Percentiles rank a stretch among this genome's conserved stretches.
Evolutionary conservation across 2,888 invertebrate genomes (phyloP).

Genomic region (Rotaria sp.): DNA sequence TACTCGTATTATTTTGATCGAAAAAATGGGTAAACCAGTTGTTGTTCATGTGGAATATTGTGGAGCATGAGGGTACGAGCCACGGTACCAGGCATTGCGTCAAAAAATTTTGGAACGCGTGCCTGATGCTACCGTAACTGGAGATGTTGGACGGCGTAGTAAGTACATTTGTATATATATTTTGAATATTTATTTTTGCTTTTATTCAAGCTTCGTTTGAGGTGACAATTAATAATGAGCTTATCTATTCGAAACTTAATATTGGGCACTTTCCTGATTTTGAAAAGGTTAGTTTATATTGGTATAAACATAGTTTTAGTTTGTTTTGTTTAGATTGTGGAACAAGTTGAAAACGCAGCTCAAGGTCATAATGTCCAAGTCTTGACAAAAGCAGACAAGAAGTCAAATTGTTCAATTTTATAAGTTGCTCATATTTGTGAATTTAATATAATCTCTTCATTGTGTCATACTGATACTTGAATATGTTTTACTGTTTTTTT

Average conservation of each 20-base stretch:
- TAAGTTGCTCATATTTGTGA: background rate
- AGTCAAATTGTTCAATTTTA: background rate
- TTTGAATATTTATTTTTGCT: background rate
- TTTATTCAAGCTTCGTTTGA: background rate
- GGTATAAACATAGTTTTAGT: background rate
- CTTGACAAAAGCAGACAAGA: background rate
- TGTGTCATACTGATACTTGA: background rate
- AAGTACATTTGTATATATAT: background rate
- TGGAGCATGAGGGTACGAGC: background rate
- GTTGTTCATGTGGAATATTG: slow-evolving; percentile 1
- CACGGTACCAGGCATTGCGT: slow-evolving; percentile 29
- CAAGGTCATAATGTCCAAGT: background rate
- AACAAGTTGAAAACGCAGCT: slow-evolving; percentile 1
- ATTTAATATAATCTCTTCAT: background rate
- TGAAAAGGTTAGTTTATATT: background rate
- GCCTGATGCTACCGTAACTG: background rate
- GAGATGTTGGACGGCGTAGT: background rate
- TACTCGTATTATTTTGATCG: background rate
- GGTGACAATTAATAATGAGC: background rate
- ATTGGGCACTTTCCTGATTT: background rate
- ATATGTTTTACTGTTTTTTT: background rate
- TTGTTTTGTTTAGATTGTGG: background rate
- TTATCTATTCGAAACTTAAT: background rate
- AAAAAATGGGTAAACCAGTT: background rate
- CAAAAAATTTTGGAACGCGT: background rate